Evolutionary conservation across 2,113 vertebrate genomes (phyloP).

Genomic region (Xenus cinereus): DNA sequence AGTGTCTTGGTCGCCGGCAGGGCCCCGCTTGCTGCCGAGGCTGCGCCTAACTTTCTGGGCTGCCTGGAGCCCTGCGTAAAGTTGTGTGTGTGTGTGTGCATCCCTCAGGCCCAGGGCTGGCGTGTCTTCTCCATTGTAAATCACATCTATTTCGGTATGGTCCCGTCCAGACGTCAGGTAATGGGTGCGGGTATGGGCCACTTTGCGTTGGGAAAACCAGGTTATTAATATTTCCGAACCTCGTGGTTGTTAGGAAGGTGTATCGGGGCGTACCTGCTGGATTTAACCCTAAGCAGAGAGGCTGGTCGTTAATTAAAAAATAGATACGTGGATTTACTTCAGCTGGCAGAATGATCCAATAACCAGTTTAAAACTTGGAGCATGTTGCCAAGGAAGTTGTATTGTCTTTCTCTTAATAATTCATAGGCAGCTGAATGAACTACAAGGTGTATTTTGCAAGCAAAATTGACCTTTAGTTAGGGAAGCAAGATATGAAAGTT

Average conservation of each 20-base stretch:
- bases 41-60: neutral
- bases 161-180: rapidly evolving
- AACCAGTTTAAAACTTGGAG: neutral
- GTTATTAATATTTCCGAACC: neutral
- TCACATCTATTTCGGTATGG: rapidly evolving
- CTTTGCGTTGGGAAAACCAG: neutral
- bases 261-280: neutral
- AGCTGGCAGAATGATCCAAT: neutral
- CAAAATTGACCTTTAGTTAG: neutral
- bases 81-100: neutral
- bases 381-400: neutral
- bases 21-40: neutral
- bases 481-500: neutral
- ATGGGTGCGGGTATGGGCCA: rapidly evolving
- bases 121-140: rapidly evolving
- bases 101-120: neutral
- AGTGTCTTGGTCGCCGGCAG: rapidly evolving
- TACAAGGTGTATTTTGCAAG: neutral
- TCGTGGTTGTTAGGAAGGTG: neutral
- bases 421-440: neutral
- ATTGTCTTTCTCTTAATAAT: neutral
- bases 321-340: neutral
- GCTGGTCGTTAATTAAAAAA: neutral
- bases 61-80: rapidly evolving
- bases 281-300: neutral